These are phyloP conservation scores for Tapera naevia DNA, from an alignment of 2,797 vertebrate species.

Conservation along the genomic window DNA sequence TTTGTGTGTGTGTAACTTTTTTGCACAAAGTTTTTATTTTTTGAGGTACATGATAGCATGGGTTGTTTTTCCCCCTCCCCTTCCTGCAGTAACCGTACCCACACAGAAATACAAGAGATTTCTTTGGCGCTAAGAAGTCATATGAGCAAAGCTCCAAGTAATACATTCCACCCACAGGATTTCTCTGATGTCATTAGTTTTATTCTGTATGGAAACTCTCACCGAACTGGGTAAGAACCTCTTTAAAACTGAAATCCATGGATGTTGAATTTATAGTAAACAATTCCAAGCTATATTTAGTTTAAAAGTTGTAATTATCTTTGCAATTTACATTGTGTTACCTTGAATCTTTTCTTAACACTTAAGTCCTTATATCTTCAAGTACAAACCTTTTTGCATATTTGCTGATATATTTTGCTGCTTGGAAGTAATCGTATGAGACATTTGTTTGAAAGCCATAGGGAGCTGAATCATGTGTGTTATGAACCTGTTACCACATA, in stretches of 20 bases:
- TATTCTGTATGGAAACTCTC: constrained; percentile 93
- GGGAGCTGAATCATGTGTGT: background rate
- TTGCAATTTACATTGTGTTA: background rate
- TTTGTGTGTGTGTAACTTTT: background rate
- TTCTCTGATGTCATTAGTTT: constrained; percentile 99
- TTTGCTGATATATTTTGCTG: background rate
- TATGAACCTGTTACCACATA: background rate
- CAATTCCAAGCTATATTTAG: background rate
- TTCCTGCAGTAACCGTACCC: constrained; percentile 85
- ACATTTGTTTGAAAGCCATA: background rate
- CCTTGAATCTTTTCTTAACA: background rate
- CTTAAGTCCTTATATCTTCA: background rate
- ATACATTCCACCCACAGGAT: constrained; percentile 97
- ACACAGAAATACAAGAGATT: constrained; percentile 92
- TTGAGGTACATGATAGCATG: background rate
- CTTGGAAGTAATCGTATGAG: background rate
- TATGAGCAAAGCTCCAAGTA: constrained; percentile 93
- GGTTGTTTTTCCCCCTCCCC: background rate
- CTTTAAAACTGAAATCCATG: background rate
- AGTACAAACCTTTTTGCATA: background rate
- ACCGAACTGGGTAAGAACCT: constrained; percentile 88
- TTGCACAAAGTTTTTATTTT: background rate
- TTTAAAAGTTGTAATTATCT: background rate
- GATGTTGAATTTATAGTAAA: background rate
- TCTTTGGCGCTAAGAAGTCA: constrained; percentile 91